These are phyloP conservation scores for Neodon shergylaensis DNA, from an alignment of 2,113 vertebrate genomes.

Conservation along the genomic window DNA sequence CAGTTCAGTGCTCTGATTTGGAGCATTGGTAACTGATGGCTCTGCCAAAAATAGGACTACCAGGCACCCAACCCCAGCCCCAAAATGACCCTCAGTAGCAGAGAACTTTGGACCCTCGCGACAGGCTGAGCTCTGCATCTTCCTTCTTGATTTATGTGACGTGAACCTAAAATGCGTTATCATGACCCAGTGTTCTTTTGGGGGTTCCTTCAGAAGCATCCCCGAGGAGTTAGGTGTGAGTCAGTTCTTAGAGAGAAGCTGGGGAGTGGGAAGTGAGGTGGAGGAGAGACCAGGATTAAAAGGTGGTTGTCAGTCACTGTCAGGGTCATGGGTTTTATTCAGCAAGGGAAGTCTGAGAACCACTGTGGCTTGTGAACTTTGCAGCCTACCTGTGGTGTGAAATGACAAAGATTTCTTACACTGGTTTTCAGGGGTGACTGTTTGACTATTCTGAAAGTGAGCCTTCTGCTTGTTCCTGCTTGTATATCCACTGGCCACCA, in stretches of 20 bases:
- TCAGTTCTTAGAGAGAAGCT: neutral
- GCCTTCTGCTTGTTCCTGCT: neutral
- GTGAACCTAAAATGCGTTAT: neutral
- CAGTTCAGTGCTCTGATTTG: neutral
- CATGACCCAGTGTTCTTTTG: neutral
- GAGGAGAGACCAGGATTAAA: neutral
- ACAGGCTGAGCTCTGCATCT: accelerated
- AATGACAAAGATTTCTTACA: no score
- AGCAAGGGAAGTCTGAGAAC: neutral
- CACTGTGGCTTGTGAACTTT: neutral
- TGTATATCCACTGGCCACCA: neutral
- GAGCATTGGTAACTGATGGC: accelerated
- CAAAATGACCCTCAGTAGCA: neutral
- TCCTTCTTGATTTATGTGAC: neutral
- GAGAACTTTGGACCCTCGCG: accelerated
- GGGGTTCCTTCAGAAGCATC: neutral
- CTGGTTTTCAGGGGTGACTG: no score
- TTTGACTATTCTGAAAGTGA: neutral
- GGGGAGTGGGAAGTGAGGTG: neutral
- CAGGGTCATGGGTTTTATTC: neutral
- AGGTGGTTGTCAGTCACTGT: no score
- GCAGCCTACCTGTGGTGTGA: neutral
- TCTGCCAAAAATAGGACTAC: neutral
- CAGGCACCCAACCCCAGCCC: accelerated
- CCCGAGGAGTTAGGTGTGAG: neutral